These are phyloP conservation scores for Cinara cedri DNA, from an alignment of 2,888 invertebrate genomes.

Conservation along the genomic window DNA sequence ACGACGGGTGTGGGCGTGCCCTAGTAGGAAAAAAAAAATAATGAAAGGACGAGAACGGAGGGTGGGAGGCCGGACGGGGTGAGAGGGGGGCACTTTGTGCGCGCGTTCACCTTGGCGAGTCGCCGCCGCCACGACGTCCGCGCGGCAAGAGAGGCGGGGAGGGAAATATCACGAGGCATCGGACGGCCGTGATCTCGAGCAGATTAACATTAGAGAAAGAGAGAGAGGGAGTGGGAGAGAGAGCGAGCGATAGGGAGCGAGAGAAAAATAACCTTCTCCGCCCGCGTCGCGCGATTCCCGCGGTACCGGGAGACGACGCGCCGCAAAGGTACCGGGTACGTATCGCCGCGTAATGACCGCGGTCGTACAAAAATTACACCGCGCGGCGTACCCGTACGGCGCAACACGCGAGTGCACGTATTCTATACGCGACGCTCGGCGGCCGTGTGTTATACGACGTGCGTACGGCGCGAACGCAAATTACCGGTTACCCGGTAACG, in stretches of 20 bases:
- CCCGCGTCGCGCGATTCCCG: conserved; percentile 19
- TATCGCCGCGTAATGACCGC: conserved; percentile 21
- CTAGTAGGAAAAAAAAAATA: conserved; percentile 15
- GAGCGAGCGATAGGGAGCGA: no score
- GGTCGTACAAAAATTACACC: conserved; percentile 37
- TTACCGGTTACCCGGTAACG: conserved; percentile 47
- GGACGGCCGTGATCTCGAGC: conserved; percentile 56
- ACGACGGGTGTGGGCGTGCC: conserved; percentile 23
- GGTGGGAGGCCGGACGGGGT: not conserved
- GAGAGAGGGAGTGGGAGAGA: no score
- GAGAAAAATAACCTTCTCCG: not conserved
- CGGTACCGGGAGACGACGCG: conserved; percentile 22
- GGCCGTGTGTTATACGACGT: no score
- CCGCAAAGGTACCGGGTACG: conserved; percentile 10
- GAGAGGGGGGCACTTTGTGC: conserved; percentile 14
- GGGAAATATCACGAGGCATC: conserved; percentile 50
- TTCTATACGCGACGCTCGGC: not conserved
- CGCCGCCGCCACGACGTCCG: not conserved
- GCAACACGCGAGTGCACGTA: no score
- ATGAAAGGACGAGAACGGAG: not conserved
- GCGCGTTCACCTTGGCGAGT: conserved; percentile 52
- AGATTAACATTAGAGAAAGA: conserved; percentile 36
- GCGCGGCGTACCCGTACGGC: not conserved
- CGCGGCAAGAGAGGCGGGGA: not conserved
- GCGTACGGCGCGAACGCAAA: conserved; percentile 7